Percentiles rank a stretch among this genome's conserved stretches.
phyloP scores from a whole-genome alignment of 2,797 vertebrate genomes.

The Chelonia mydas region DNA sequence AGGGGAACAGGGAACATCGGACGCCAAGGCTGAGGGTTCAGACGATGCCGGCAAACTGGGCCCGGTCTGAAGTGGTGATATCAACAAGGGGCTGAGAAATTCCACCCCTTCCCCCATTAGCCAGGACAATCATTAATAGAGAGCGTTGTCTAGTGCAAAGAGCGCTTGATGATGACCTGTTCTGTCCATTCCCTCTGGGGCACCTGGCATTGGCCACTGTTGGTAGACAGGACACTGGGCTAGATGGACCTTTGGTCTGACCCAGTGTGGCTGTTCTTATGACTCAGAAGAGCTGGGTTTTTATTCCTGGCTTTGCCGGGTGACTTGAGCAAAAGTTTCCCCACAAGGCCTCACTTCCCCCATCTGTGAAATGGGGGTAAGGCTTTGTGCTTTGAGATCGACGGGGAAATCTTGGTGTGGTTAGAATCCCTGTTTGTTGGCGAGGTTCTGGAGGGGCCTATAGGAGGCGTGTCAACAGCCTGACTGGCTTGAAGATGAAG shows the following conservation, averaged over 20 bases:
- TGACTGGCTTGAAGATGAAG: background rate
- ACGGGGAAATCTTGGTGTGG: background rate
- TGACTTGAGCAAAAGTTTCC: too few species aligned
- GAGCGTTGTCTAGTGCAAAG: background rate
- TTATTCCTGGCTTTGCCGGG: background rate
- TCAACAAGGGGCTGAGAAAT: background rate
- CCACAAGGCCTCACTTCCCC: too few species aligned
- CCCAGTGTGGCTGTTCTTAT: too few species aligned
- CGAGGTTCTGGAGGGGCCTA: background rate
- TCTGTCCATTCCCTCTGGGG: too few species aligned
- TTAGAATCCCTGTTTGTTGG: background rate
- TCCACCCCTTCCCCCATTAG: background rate
- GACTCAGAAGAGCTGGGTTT: background rate
- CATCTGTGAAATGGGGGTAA: too few species aligned
- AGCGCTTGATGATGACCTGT: too few species aligned
- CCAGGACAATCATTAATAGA: background rate
- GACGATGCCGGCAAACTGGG: too few species aligned
- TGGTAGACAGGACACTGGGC: too few species aligned
- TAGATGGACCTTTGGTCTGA: too few species aligned
- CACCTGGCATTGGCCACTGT: too few species aligned
- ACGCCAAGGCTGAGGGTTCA: too few species aligned
- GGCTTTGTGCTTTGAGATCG: background rate
- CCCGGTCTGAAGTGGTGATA: background rate
- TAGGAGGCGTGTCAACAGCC: background rate
- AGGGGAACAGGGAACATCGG: too few species aligned